These are phyloP conservation scores for Molossus molossus DNA, from an alignment of 2,797 vertebrate genomes.

Conservation along the genomic window DNA sequence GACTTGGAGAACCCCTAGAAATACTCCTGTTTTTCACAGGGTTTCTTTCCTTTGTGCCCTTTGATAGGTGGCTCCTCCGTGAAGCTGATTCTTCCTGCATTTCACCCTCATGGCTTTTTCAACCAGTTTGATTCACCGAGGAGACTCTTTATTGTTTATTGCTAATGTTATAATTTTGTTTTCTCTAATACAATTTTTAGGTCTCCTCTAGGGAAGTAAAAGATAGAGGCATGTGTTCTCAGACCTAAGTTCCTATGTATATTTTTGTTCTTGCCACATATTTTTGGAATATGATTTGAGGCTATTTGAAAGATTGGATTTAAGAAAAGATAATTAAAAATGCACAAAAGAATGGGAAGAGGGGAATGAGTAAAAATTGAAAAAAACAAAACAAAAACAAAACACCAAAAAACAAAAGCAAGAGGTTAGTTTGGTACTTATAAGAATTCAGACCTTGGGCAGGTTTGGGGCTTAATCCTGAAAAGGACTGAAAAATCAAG, in stretches of 20 bases:
- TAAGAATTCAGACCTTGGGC: constrained; percentile 21
- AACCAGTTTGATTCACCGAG: constrained; percentile 30
- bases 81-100: not conserved
- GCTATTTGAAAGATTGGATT: constrained; percentile 43
- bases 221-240: constrained; percentile 36
- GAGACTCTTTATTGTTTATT: constrained; percentile 46
- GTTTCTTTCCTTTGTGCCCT: not conserved
- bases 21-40: not conserved
- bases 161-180: constrained; percentile 68
- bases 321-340: constrained; percentile 69
- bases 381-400: not conserved
- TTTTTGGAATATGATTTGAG: constrained; percentile 69
- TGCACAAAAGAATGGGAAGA: constrained; percentile 18
- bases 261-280: constrained; percentile 67
- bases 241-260: constrained; percentile 75
- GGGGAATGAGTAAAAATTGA: not conserved
- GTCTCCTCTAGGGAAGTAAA: constrained; percentile 62
- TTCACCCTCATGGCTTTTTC: constrained; percentile 4
- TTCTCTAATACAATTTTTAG: constrained; percentile 63
- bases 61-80: not conserved
- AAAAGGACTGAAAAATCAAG: not conserved
- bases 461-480: not conserved
- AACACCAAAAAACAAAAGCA: not conserved
- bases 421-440: not conserved
- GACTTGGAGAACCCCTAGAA: not conserved